A percentile compares a stretch with the other conserved stretches of the same genome.
phyloP scores from a whole-genome alignment of 2,888 invertebrate species.

The Himalopsyche kuldschensis region DNA sequence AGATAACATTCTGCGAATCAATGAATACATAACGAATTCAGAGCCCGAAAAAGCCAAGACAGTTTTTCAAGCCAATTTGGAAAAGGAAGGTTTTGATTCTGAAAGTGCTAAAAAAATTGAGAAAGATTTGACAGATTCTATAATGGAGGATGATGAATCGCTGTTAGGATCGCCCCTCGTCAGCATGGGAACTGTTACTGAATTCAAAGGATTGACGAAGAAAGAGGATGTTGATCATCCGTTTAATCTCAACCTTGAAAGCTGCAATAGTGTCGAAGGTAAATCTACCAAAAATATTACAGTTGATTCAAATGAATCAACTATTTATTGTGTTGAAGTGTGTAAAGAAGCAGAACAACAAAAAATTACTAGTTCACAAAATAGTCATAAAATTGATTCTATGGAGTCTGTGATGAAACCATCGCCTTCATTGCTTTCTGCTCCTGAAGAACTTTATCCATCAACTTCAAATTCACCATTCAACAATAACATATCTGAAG shows the following conservation, averaged over 20 bases:
- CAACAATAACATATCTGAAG: not conserved
- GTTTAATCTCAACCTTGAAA: not conserved
- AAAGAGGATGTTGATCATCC: not conserved
- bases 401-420: not conserved
- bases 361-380: too few species aligned
- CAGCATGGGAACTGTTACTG: not conserved
- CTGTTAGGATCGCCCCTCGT: conserved; percentile 1
- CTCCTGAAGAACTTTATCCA: not conserved
- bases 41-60: conserved; percentile 38
- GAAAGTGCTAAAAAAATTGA: conserved; percentile 56
- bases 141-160: conserved; percentile 14
- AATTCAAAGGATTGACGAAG: not conserved
- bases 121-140: conserved; percentile 49
- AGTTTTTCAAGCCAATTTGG: conserved; percentile 50
- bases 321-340: too few species aligned
- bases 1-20: conserved; percentile 53
- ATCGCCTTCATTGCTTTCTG: not conserved
- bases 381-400: too few species aligned
- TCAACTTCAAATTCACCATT: not conserved
- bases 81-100: conserved; percentile 53
- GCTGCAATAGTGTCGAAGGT: not conserved
- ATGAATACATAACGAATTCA: conserved; percentile 49
- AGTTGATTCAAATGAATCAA: too few species aligned
- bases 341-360: too few species aligned
- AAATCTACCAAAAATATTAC: not conserved